Conservation (phyloP, 2,888 invertebrate genomes). For the Dendrolimus houi region DNA sequence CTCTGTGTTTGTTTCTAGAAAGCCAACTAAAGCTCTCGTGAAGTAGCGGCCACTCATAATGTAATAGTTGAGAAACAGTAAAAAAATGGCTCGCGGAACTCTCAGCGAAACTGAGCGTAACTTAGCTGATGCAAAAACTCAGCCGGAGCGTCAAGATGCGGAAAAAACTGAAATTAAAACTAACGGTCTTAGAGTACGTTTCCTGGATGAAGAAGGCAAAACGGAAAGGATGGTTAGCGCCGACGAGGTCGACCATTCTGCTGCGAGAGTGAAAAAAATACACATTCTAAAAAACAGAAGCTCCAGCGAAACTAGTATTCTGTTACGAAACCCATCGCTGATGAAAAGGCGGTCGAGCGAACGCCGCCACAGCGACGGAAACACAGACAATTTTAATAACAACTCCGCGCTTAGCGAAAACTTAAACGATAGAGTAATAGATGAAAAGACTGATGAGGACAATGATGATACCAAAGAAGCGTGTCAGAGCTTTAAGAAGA, state of each 20-base stretch:
- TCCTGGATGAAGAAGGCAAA: slow-evolving; percentile 68
- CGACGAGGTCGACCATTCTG: slow-evolving; percentile 61
- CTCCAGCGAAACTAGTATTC: slow-evolving; percentile 68
- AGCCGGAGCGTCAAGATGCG: slow-evolving; percentile 50
- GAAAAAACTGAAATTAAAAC: slow-evolving; percentile 47
- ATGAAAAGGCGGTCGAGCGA: slow-evolving; percentile 55
- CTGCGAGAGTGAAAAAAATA: slow-evolving; percentile 64
- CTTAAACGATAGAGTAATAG: slow-evolving; percentile 42
- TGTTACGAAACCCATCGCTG: slow-evolving; percentile 59
- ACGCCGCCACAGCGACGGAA: slow-evolving; percentile 47
- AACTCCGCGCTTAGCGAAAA: slow-evolving; percentile 58
- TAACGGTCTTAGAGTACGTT: slow-evolving; percentile 61
- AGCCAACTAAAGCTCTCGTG: slow-evolving; percentile 10
- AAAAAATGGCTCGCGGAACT: slow-evolving; percentile 65
- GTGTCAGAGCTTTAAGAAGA: slow-evolving; percentile 58
- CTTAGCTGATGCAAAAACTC: slow-evolving; percentile 51
- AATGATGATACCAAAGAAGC: slow-evolving; percentile 59
- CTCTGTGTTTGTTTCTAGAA: slow-evolving; percentile 42
- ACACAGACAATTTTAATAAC: slow-evolving; percentile 52
- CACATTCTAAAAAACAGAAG: slow-evolving; percentile 70
- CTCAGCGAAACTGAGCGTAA: slow-evolving; percentile 65
- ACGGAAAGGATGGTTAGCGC: slow-evolving; percentile 65
- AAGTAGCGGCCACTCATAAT: slow-evolving; percentile 22
- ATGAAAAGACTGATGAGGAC: slow-evolving; percentile 2
- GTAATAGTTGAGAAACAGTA: slow-evolving; percentile 30